Percentiles rank a stretch among this genome's conserved stretches.
phyloP scores from a whole-genome alignment of 2,113 vertebrate species.

The Passer montanus region DNA sequence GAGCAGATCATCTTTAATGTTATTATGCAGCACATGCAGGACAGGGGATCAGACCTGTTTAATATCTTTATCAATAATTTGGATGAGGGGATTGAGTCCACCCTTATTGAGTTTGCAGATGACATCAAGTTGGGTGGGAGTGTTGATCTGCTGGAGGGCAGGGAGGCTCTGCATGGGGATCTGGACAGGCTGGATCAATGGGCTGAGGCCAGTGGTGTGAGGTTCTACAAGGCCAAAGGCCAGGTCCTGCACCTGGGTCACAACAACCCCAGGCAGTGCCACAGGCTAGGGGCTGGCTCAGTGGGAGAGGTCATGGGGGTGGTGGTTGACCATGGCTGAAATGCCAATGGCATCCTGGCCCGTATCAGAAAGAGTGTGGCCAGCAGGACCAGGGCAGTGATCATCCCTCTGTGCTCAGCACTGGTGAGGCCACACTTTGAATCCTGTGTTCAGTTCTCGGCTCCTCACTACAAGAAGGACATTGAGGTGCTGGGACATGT shows the following conservation, averaged over 20 bases:
- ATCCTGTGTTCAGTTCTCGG: not conserved
- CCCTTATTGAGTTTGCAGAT: not conserved
- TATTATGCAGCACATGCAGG: no score
- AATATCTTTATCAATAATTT: not conserved
- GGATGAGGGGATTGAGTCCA: fast-evolving
- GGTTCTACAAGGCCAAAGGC: not conserved
- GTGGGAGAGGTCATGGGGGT: fast-evolving
- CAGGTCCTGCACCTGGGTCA: fast-evolving
- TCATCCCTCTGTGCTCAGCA: not conserved
- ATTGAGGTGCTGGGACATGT: fast-evolving
- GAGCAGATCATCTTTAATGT: not conserved
- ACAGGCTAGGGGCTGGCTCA: not conserved
- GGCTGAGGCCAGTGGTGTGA: not conserved
- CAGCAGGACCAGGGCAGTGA: not conserved
- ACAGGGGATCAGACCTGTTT: not conserved
- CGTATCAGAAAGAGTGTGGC: fast-evolving
- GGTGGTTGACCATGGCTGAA: not conserved
- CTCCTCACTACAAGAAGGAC: not conserved
- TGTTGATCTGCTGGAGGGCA: not conserved
- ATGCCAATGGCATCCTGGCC: not conserved
- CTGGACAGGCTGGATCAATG: not conserved
- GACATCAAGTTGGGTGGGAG: not conserved
- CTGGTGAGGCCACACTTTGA: fast-evolving
- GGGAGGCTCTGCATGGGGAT: not conserved
- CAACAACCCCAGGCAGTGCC: not conserved